A percentile compares a stretch with the other conserved stretches of the same genome.
phyloP scores from a whole-genome alignment of 2,113 vertebrate species.

The Psophia crepitans region DNA sequence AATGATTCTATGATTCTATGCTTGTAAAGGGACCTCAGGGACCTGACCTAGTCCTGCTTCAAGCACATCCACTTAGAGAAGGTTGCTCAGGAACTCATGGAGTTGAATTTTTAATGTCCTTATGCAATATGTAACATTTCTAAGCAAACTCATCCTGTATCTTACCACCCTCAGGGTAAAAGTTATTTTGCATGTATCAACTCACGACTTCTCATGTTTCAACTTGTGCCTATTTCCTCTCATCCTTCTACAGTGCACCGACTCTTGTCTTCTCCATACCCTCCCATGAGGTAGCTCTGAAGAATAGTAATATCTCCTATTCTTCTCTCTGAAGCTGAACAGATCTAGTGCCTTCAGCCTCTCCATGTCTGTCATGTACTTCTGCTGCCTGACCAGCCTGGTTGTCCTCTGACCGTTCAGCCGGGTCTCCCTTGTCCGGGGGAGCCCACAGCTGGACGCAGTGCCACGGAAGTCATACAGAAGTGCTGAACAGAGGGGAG shows the following conservation, averaged over 20 bases:
- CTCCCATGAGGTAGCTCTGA: background rate
- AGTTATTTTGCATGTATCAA: background rate
- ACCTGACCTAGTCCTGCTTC: background rate
- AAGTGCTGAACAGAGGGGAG: background rate
- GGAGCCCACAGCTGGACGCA: background rate
- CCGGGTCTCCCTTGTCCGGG: background rate
- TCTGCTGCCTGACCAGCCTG: background rate
- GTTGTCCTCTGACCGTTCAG: background rate
- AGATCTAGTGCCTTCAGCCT: background rate
- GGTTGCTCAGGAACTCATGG: background rate
- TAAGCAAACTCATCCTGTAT: background rate
- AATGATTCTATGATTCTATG: too few species aligned
- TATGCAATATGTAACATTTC: background rate
- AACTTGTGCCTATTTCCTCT: background rate
- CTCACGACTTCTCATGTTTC: background rate
- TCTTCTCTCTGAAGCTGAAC: background rate
- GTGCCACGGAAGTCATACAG: background rate
- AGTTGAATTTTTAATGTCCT: background rate
- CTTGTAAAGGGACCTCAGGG: background rate
- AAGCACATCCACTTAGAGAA: background rate
- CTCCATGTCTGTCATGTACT: background rate
- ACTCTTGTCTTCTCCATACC: background rate
- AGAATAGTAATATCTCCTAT: background rate
- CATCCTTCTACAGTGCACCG: background rate
- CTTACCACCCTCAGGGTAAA: background rate